Percentiles rank a stretch among this genome's conserved stretches.
phyloP scores from a whole-genome alignment of 2,888 invertebrate species.

The Oxystoma pomonae region DNA sequence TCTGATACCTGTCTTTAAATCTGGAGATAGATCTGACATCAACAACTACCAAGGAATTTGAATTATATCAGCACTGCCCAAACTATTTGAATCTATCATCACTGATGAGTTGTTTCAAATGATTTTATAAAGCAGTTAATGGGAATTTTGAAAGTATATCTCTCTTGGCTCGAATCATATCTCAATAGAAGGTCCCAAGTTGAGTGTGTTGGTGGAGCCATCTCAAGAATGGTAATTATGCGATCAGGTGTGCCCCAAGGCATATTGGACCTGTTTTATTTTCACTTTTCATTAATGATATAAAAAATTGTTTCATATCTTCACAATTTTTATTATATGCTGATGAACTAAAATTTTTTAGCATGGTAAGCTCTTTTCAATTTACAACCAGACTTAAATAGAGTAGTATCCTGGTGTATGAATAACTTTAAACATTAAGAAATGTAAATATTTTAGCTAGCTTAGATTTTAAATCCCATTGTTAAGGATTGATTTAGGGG shows the following conservation, averaged over 20 bases:
- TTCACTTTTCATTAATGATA: neutral
- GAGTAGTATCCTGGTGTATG: neutral
- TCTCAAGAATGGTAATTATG: neutral
- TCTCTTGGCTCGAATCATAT: neutral
- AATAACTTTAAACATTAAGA: no score
- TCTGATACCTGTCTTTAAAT: neutral
- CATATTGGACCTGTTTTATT: neutral
- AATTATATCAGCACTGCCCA: neutral
- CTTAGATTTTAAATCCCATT: neutral
- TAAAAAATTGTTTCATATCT: neutral
- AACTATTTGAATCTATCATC: neutral
- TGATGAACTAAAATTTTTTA: neutral
- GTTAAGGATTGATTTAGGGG: neutral
- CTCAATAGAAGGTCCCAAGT: neutral
- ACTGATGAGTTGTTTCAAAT: neutral
- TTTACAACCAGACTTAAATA: neutral
- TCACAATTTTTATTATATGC: neutral
- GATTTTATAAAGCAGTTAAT: neutral
- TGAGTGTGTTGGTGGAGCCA: neutral
- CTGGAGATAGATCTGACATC: neutral
- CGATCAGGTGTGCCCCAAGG: neutral
- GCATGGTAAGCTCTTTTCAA: neutral
- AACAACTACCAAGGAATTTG: neutral
- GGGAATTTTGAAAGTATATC: neutral
- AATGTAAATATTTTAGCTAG: neutral